A percentile compares a stretch with the other conserved stretches of the same genome.
Conservation (phyloP, 1,140 invertebrate genomes). For the Heliconius himera region DNA sequence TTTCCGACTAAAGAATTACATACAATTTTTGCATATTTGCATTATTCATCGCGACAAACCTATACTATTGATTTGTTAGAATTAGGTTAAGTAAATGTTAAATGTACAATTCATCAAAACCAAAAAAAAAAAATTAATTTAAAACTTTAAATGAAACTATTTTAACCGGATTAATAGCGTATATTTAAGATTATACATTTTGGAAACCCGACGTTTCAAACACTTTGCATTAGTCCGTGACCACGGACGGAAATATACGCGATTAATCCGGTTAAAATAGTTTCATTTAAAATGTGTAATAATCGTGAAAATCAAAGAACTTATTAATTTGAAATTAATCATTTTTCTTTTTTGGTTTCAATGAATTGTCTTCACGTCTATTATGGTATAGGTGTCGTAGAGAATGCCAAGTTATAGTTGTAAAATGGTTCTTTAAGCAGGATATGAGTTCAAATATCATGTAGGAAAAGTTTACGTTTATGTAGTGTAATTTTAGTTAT, state of each 20-base stretch:
- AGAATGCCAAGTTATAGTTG: neutral
- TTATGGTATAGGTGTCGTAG: too few relatives aligned
- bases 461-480: neutral
- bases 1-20: conserved; percentile 58
- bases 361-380: neutral
- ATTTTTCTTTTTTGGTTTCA: neutral
- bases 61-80: conserved; percentile 35
- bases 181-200: too few relatives aligned
- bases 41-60: conserved; percentile 58
- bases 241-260: too few relatives aligned
- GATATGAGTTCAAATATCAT: neutral
- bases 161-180: too few relatives aligned
- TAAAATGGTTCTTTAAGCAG: neutral
- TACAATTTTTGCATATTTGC: conserved; percentile 65
- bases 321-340: neutral
- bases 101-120: neutral
- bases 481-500: neutral
- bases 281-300: too few relatives aligned
- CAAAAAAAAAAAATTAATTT: too few relatives aligned
- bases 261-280: too few relatives aligned
- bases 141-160: too few relatives aligned
- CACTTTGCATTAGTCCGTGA: too few relatives aligned
- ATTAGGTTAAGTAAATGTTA: conserved; percentile 34
- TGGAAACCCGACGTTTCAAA: too few relatives aligned
- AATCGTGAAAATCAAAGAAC: too few relatives aligned